Conservation (phyloP, 1,140 invertebrate species). For the Chelonus insularis region DNA sequence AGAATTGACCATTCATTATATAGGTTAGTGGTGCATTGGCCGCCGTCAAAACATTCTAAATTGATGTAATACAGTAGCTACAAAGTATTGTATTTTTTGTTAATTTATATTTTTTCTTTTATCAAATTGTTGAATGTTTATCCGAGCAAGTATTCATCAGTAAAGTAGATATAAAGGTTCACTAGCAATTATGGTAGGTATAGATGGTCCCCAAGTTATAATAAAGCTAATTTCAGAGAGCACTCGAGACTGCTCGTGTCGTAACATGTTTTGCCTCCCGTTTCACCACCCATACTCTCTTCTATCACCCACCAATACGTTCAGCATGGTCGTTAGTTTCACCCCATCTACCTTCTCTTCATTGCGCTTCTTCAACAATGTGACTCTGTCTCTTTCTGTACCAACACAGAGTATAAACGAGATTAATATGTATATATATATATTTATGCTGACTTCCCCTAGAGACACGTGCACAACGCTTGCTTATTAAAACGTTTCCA, state of each 20-base stretch:
- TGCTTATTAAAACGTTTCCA: slow-evolving; percentile 21
- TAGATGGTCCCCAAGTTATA: slow-evolving; percentile 59
- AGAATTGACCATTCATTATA: no score
- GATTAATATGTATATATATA: neutral
- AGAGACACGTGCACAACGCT: slow-evolving; percentile 8
- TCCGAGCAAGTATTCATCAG: no score
- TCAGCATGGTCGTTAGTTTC: neutral
- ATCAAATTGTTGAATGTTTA: no score
- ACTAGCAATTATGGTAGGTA: slow-evolving; percentile 52
- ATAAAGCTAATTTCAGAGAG: slow-evolving; percentile 60
- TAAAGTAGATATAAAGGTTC: slow-evolving; percentile 38
- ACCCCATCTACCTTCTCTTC: neutral
- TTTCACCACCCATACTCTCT: slow-evolving; percentile 33
- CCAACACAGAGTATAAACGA: neutral
- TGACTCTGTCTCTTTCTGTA: neutral
- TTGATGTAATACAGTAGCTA: no score
- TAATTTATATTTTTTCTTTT: no score
- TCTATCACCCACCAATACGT: neutral
- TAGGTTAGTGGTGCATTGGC: no score
- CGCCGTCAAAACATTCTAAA: no score
- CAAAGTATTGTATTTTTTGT: no score
- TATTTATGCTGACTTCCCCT: neutral
- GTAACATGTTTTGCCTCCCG: slow-evolving; percentile 57
- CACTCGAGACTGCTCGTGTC: slow-evolving; percentile 58
- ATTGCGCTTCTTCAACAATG: neutral